These are phyloP conservation scores for Epizoanthus rinbou DNA, from an alignment of 92 coral and sea anemone species.

Conservation along the genomic window DNA sequence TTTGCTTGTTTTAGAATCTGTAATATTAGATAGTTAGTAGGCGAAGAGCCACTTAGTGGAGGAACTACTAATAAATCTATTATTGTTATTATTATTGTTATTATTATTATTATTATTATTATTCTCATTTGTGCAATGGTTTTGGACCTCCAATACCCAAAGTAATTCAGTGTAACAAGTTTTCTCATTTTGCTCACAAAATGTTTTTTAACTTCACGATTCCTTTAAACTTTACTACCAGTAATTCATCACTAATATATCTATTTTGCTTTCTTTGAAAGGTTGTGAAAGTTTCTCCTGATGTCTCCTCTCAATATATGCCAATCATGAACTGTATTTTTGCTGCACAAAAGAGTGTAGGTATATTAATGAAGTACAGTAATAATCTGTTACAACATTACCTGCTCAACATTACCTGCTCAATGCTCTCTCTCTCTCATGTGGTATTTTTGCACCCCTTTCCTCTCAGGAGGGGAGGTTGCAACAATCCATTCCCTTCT, in stretches of 20 bases:
- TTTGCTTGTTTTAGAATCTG: too few species aligned
- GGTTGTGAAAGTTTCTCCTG: conserved; percentile 93
- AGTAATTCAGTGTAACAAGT: too few species aligned
- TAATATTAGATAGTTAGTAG: too few species aligned
- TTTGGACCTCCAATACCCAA: too few species aligned
- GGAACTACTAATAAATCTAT: too few species aligned
- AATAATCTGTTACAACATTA: background rate
- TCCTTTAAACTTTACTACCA: background rate
- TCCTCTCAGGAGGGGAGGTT: background rate
- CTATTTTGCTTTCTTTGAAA: conserved; percentile 8
- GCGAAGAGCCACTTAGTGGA: too few species aligned
- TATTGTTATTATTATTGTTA: too few species aligned
- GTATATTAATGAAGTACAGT: conserved; percentile 8
- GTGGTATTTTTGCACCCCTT: background rate
- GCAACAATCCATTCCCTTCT: too few species aligned
- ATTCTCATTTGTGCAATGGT: too few species aligned
- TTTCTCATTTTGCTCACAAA: too few species aligned
- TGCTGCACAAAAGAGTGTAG: conserved; percentile 97
- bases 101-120: too few species aligned
- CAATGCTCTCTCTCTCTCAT: background rate
- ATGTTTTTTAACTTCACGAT: too few species aligned
- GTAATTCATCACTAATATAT: background rate
- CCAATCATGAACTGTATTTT: conserved; percentile 96
- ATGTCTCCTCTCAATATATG: conserved; percentile 91
- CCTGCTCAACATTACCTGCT: background rate